Evolutionary conservation across 1,140 invertebrate genomes (phyloP), one percentile per base, ranked within the genome.

Genomic region (Calephelis nemesis): DNA sequence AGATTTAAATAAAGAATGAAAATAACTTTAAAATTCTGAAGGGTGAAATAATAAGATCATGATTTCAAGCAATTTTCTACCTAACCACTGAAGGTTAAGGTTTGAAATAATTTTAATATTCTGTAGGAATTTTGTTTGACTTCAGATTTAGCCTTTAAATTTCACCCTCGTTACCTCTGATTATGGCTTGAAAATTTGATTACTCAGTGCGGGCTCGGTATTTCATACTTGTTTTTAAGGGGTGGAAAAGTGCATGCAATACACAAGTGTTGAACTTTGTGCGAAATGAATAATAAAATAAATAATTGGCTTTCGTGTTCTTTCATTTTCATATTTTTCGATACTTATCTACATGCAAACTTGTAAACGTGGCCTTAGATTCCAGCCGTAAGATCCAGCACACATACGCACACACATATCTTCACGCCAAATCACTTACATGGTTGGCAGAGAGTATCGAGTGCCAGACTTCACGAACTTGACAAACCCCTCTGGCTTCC

Each of bases 121-220:
- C 30, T 30, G 30, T 30, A 30, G 30, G 30, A 5, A 30, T 11
- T 11, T 13, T n/a, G 40, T 47, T 47, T 39, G 66, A 30, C 66
- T 42, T 66, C 45, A 52, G 45, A 48, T 69, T 64, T 64, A 71
- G 67, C 73, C 62, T 77, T 77, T 73, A 65, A 69, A 77, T 72
- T 77, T 75, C 67, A 72, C 75, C 75, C 75, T 74, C 73, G 74
- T 68, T 69, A 72, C 48, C 63, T 72, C 74, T 77, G 68, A 71
- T 58, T 74, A 70, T 50, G 63, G 65, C 68, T 68, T 72, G 65
- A 73, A 67, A 74, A 71, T 73, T 74, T 71, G 71, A 74, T 73
- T 73, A 73, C 65, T 54, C 52, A n/a, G 63, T 49, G 67, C 66
- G 63, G 42, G 68, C 63, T 67, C 62, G 64, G 68, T 48, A 71